phyloP scores from a whole-genome alignment of 2,797 vertebrate genomes.

The Anisognathus igniventris region DNA sequence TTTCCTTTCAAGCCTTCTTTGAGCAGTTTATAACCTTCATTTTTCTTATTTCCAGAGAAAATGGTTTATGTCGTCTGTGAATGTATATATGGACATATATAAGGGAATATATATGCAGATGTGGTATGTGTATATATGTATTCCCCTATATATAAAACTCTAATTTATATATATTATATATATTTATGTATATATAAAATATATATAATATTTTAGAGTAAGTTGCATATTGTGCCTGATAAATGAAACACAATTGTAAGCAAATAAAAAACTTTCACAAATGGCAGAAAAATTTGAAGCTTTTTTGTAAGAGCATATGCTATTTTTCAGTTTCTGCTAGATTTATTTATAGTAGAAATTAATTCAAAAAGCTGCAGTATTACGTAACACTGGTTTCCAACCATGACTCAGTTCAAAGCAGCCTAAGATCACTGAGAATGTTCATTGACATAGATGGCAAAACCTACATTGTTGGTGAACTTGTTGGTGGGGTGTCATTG shows the following conservation, averaged over 20 bases:
- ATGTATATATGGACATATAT: slow-evolving; percentile 42
- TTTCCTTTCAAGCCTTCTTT: slow-evolving; percentile 38
- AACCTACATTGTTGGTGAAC: not conserved
- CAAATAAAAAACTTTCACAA: not conserved
- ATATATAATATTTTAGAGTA: slow-evolving; percentile 52
- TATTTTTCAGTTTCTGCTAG: slow-evolving; percentile 20
- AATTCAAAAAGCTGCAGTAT: not conserved
- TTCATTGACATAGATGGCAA: not conserved
- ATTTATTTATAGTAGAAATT: slow-evolving; percentile 42
- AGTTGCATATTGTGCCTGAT: slow-evolving; percentile 29
- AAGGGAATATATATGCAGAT: slow-evolving; percentile 7
- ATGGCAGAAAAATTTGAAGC: not conserved
- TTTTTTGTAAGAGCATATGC: slow-evolving; percentile 45
- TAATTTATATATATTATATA: slow-evolving; percentile 58
- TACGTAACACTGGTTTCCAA: not conserved
- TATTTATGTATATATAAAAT: slow-evolving; percentile 52
- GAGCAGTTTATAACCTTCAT: slow-evolving; percentile 11
- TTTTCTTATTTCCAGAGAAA: slow-evolving; percentile 5
- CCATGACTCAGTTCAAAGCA: not conserved
- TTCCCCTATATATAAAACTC: slow-evolving; percentile 49
- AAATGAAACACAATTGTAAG: slow-evolving; percentile 49
- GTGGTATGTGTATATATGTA: not conserved
- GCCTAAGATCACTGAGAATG: not conserved
- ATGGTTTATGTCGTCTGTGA: slow-evolving; percentile 25
- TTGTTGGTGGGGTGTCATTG: not conserved